A percentile compares a stretch with the other conserved stretches of the same genome.
These are phyloP conservation scores for Arothron firmamentum DNA, from an alignment of 2,113 vertebrate species.

Conservation along the genomic window DNA sequence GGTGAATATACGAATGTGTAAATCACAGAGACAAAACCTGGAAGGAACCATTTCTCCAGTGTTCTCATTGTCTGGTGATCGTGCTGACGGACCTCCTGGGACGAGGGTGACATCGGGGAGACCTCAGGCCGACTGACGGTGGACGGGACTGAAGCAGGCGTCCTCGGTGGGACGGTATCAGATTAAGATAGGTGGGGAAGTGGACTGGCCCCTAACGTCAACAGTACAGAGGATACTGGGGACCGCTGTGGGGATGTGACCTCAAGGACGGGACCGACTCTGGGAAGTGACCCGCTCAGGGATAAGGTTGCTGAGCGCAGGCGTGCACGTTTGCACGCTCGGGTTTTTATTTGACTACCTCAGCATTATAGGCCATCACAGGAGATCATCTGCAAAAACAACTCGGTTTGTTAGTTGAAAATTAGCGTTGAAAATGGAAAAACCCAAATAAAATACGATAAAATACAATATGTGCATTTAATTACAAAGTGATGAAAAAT, in stretches of 20 bases:
- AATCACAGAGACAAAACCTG: too few relatives aligned
- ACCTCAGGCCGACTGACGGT: constrained; percentile 9
- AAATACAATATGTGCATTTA: neutral
- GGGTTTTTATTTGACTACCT: neutral
- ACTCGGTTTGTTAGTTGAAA: too few relatives aligned
- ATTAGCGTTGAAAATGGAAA: neutral
- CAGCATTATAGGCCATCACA: too few relatives aligned
- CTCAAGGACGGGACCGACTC: constrained; percentile 24
- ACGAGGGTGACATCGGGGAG: constrained; percentile 7
- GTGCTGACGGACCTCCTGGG: too few relatives aligned
- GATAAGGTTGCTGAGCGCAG: neutral
- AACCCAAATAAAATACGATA: neutral
- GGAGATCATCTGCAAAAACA: too few relatives aligned
- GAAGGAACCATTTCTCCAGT: too few relatives aligned
- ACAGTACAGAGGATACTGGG: constrained; percentile 39
- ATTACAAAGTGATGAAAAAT: too few relatives aligned
- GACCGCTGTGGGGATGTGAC: constrained; percentile 34
- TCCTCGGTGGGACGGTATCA: constrained; percentile 27
- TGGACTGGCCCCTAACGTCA: constrained; percentile 50
- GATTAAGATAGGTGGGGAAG: constrained; percentile 49
- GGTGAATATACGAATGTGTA: too few relatives aligned
- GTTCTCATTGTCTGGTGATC: too few relatives aligned
- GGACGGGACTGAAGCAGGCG: constrained; percentile 28
- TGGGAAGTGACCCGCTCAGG: constrained; percentile 14
- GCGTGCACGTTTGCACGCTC: neutral